Conservation (phyloP, 1,140 invertebrate species). For the Teleopsis dalmanni region DNA sequence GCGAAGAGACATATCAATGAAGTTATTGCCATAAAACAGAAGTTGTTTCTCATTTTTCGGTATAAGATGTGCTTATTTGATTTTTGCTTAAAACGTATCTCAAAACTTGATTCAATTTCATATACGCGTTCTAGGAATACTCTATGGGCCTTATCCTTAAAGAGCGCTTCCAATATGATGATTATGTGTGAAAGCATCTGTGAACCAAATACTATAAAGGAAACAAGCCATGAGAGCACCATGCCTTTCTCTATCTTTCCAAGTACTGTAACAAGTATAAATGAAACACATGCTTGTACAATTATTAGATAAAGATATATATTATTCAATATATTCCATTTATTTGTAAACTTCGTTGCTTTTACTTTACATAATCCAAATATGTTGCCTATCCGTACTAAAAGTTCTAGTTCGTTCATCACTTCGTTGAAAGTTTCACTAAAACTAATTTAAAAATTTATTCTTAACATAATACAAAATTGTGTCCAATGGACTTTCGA, state of each 20-base stretch:
- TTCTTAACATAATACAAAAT: too few species aligned
- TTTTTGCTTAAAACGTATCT: slow-evolving; percentile 2
- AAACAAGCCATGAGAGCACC: slow-evolving; percentile 6
- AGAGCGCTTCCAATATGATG: slow-evolving; percentile 8
- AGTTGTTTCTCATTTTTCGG: background rate
- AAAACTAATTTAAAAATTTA: too few species aligned
- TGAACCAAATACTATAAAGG: slow-evolving; percentile 3
- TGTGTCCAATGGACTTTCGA: too few species aligned
- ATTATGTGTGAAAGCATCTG: slow-evolving; percentile 7
- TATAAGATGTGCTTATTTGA: background rate
- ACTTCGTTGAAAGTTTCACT: too few species aligned
- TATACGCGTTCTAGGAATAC: background rate
- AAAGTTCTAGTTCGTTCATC: too few species aligned
- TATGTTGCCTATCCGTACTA: too few species aligned
- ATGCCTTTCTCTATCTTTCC: background rate
- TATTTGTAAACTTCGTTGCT: too few species aligned
- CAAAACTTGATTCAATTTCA: slow-evolving; percentile 3
- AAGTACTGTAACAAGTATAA: too few species aligned
- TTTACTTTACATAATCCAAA: too few species aligned
- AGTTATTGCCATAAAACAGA: background rate
- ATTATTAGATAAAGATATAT: too few species aligned
- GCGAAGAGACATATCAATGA: background rate
- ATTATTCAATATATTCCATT: too few species aligned
- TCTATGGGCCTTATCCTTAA: slow-evolving; percentile 2
- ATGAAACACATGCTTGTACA: too few species aligned